These are phyloP conservation scores for Metallyticus violacea DNA, from an alignment of 2,888 invertebrate genomes.

Conservation along the genomic window DNA sequence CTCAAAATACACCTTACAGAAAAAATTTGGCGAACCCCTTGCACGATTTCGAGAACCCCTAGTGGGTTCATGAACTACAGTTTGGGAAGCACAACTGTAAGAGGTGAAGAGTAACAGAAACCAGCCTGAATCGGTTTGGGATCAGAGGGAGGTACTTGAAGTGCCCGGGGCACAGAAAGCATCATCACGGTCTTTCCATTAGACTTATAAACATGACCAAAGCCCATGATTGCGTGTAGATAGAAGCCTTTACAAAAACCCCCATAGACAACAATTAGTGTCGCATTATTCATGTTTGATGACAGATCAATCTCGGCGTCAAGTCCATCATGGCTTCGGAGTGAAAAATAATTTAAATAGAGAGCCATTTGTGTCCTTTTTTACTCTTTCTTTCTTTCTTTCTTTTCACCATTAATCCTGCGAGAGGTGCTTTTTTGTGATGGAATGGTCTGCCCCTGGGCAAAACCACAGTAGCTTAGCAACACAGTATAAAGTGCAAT, in stretches of 20 bases:
- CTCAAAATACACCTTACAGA: no score
- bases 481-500: background rate
- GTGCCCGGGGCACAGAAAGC: background rate
- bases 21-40: no score
- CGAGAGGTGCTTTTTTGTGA: background rate
- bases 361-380: background rate
- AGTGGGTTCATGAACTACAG: no score
- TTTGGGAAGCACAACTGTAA: background rate
- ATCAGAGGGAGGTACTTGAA: background rate
- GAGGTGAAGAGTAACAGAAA: background rate
- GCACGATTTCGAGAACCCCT: no score
- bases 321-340: background rate
- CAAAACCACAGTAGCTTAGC: background rate
- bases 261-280: slow-evolving; percentile 24
- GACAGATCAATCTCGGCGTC: slow-evolving; percentile 19
- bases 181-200: background rate
- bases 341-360: background rate
- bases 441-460: background rate
- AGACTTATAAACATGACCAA: slow-evolving; percentile 6
- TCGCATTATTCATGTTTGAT: slow-evolving; percentile 24
- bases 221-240: background rate
- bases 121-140: background rate
- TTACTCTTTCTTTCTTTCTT: no score
- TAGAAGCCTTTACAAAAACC: background rate
- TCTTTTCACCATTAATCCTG: background rate